Conservation (phyloP, 2,113 vertebrate species). For the Euleptes europaea region DNA sequence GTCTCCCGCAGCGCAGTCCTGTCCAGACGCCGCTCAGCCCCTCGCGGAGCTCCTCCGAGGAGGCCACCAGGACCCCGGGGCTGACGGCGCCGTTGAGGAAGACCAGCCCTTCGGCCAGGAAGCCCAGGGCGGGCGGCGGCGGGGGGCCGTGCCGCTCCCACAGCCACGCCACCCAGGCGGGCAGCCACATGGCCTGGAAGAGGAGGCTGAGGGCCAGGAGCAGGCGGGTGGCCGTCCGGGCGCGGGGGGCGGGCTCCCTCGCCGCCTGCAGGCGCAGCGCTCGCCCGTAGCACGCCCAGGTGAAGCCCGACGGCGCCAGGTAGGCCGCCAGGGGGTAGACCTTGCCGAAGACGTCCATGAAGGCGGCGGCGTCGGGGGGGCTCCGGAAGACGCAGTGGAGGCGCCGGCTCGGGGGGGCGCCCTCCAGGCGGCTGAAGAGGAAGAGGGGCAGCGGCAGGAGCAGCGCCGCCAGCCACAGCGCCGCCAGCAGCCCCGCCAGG, state of each 20-base stretch:
- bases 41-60: constrained; percentile 59
- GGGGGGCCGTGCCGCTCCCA: constrained; percentile 59
- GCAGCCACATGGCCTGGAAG: constrained; percentile 75
- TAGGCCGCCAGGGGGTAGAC: constrained; percentile 69
- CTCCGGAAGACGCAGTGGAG: constrained; percentile 66
- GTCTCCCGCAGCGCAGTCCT: constrained; percentile 31
- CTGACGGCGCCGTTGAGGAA: constrained; percentile 74
- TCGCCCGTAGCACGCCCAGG: constrained; percentile 71
- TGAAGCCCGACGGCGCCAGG: constrained; percentile 67
- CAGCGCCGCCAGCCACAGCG: constrained; percentile 35
- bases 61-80: constrained; percentile 60
- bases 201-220: constrained; percentile 71
- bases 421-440: constrained; percentile 68
- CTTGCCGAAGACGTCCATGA: constrained; percentile 69
- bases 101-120: constrained; percentile 71
- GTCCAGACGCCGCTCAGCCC: background rate
- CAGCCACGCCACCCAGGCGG: constrained; percentile 78
- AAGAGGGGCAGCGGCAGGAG: constrained; percentile 75
- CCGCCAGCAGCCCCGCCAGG: background rate
- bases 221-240: constrained; percentile 60
- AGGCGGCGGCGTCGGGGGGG: constrained; percentile 68
- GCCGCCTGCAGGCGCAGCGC: constrained; percentile 56
- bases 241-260: no score
- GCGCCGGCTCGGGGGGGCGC: constrained; percentile 22
- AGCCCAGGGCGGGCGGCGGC: constrained; percentile 57